Base-by-base conservation (phyloP, 2,113 vertebrate species). In the Toxostoma redivivum region DNA sequence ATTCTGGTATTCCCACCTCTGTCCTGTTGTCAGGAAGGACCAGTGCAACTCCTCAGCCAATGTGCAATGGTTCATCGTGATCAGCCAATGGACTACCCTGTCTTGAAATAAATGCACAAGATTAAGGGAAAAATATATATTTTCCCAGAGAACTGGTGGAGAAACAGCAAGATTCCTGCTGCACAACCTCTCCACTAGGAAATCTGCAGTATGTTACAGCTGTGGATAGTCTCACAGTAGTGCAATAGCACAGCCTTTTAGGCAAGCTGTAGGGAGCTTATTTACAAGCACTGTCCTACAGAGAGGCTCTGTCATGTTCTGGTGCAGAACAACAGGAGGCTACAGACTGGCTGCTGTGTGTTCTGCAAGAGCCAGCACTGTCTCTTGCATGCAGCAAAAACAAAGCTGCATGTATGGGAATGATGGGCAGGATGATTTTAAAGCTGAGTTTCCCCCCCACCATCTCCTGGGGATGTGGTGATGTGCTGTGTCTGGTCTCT, bases 231-330 rank as follows among this genome's bases (percentile, higher is more conserved):
- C 50, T 87, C 84, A 69, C 8, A 11, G 86, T 19, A 28, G 57
- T 64, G 86, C 78, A 70, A 21, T 31, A 90, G 84, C 89, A 79
- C 79, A 85, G 71, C 66, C 54, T 84, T 89, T 91, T 54, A 89
- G 70, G 60, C 30, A 66, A 93, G 85, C 94, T 78, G 85, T 74
- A 31, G 85, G 90, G 90, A 94, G 85, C 72, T 94, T 95, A 91
- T 94, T 97, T 96, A 85, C 81, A 77, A 93, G 67, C 0, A 0
- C 38, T 72, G 51, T 72, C 57, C 90, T 61, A 2, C 85, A 48
- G 95, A 62, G 82, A 91, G 31, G 42, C 79, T 93, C 87, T 95
- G 81, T 95, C 90, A 70, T 89, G 58, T 54, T 81, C 74, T 90
- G 47, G 67, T 74, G 60, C 64, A 64, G 51, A 92, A 40, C 92